These are phyloP conservation scores for Xenops minutus DNA, from an alignment of 2,797 vertebrate genomes.

Conservation along the genomic window DNA sequence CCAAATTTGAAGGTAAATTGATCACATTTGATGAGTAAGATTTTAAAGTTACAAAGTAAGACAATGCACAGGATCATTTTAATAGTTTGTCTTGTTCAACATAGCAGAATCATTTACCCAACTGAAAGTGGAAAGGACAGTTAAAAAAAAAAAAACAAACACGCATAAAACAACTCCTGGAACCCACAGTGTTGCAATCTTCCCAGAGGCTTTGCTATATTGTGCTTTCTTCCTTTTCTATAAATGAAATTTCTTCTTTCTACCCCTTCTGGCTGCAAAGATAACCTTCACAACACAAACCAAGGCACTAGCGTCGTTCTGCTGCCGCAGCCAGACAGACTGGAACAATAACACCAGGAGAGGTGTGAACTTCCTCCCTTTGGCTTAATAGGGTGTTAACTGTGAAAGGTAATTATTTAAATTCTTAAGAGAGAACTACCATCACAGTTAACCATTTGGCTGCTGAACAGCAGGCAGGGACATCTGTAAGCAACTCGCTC, in stretches of 20 bases:
- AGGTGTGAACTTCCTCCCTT: conserved; percentile 66
- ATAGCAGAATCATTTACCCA: neutral
- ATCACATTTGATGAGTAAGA: neutral
- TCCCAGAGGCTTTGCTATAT: conserved; percentile 46
- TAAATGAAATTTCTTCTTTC: conserved; percentile 32
- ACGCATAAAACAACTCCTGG: neutral
- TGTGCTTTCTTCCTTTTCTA: conserved; percentile 48
- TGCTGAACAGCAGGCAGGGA: neutral
- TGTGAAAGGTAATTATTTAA: conserved; percentile 42
- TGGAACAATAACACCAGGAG: conserved; percentile 58
- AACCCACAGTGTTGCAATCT: neutral
- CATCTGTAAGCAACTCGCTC: neutral
- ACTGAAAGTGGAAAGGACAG: neutral
- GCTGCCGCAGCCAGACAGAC: conserved; percentile 7
- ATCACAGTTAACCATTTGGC: neutral
- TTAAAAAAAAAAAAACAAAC: neutral
- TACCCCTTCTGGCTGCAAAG: conserved; percentile 38
- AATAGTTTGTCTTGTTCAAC: neutral
- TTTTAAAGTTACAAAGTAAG: neutral
- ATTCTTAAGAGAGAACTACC: neutral
- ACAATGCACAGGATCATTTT: neutral
- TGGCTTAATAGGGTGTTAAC: conserved; percentile 53
- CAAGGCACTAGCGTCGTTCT: neutral
- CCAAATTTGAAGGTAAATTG: neutral
- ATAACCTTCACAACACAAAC: conserved; percentile 61